Evolutionary conservation across 2,888 invertebrate genomes (phyloP).

Genomic region (Therioaphis trifolii): DNA sequence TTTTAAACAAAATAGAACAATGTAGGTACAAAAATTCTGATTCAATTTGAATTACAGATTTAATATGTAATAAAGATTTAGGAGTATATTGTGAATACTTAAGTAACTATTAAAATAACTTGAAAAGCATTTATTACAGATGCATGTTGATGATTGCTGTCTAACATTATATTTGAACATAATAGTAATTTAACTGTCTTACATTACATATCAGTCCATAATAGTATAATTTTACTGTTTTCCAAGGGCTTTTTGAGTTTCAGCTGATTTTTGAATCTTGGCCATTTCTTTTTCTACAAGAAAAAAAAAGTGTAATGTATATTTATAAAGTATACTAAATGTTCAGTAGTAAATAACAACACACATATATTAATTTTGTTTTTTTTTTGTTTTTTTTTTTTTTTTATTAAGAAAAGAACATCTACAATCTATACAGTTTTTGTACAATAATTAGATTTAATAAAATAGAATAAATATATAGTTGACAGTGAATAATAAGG

Average conservation of each 20-base stretch:
- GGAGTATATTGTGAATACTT: background rate
- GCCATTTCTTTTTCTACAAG: conserved; percentile 74
- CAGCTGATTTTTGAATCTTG: conserved; percentile 73
- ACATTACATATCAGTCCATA: conserved; percentile 60
- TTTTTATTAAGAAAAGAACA: too few species aligned
- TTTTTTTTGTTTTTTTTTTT: too few species aligned
- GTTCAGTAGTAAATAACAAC: too few species aligned
- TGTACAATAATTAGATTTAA: too few species aligned
- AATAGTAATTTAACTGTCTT: conserved; percentile 48
- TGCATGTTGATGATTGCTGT: conserved; percentile 14
- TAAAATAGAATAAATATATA: too few species aligned
- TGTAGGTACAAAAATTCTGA: too few species aligned
- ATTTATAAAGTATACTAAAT: too few species aligned
- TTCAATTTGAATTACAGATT: too few species aligned
- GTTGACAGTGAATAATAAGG: too few species aligned
- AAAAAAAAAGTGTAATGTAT: conserved; percentile 63
- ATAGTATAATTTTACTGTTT: conserved; percentile 70
- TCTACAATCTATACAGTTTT: too few species aligned
- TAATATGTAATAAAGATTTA: background rate
- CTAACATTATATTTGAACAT: conserved; percentile 56
- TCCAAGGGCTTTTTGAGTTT: conserved; percentile 75
- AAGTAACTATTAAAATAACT: background rate
- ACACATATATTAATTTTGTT: too few species aligned
- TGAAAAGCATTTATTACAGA: conserved; percentile 7
- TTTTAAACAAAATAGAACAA: too few species aligned